phyloP scores from a whole-genome alignment of 2,113 vertebrate genomes.

The Lamprotornis superbus region DNA sequence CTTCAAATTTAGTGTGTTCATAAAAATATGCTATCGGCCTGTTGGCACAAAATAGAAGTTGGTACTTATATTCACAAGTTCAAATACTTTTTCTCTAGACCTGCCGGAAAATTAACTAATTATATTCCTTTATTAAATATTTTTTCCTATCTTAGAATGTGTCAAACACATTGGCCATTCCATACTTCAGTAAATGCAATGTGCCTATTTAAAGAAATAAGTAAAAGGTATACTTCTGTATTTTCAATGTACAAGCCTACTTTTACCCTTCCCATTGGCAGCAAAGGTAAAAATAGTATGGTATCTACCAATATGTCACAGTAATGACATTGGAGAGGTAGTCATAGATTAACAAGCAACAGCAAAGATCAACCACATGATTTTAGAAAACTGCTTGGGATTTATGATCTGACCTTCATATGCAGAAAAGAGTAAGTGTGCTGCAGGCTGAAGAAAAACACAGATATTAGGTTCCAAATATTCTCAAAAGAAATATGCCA shows the following conservation, averaged over 20 bases:
- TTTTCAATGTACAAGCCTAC: background rate
- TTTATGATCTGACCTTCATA: background rate
- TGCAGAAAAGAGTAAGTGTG: background rate
- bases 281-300: background rate
- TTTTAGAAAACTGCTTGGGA: slow-evolving; percentile 4
- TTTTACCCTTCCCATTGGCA: background rate
- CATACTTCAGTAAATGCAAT: background rate
- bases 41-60: background rate
- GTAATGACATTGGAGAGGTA: background rate
- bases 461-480: background rate
- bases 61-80: background rate
- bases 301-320: background rate
- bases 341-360: background rate
- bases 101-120: background rate
- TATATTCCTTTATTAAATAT: background rate
- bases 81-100: background rate
- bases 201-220: background rate
- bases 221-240: background rate
- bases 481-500: background rate
- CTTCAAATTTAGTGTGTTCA: background rate
- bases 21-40: background rate
- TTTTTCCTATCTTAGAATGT: background rate
- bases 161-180: background rate
- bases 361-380: slow-evolving; percentile 5
- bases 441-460: background rate